Percentiles rank a stretch among this genome's conserved stretches.
Evolutionary conservation across 2,888 invertebrate genomes (phyloP).

Genomic region (Cheilosia grossa): DNA sequence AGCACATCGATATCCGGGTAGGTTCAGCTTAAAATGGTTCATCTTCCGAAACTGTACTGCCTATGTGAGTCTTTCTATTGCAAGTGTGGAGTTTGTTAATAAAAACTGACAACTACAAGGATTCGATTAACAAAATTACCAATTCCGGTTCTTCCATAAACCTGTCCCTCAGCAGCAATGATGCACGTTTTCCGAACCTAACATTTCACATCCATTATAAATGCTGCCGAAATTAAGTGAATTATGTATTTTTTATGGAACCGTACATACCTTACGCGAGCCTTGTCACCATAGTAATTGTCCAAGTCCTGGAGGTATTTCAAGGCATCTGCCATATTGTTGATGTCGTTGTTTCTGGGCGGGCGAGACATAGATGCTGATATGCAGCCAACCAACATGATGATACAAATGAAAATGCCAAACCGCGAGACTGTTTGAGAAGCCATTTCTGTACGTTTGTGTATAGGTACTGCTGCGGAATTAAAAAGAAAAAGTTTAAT

Average conservation of each 20-base stretch:
- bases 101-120: background rate
- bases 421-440: slow-evolving; percentile 64
- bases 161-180: slow-evolving; percentile 78
- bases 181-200: slow-evolving; percentile 81
- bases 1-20: slow-evolving; percentile 49
- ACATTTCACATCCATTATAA: background rate
- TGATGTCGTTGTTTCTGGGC: slow-evolving; percentile 84
- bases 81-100: slow-evolving; percentile 41
- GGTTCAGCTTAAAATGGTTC: slow-evolving; percentile 76
- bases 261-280: slow-evolving; percentile 88
- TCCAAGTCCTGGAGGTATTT: slow-evolving; percentile 88
- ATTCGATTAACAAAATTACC: slow-evolving; percentile 67
- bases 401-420: slow-evolving; percentile 70
- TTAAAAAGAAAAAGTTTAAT: slow-evolving; percentile 24
- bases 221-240: background rate
- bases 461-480: slow-evolving; percentile 7
- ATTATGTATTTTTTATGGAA: background rate
- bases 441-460: slow-evolving; percentile 42
- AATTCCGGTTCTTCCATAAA: slow-evolving; percentile 78
- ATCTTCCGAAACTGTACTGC: slow-evolving; percentile 76
- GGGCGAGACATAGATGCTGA: slow-evolving; percentile 81
- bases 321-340: slow-evolving; percentile 87
- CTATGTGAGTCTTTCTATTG: slow-evolving; percentile 76
- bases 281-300: slow-evolving; percentile 87
- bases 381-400: slow-evolving; percentile 70